Evolutionary conservation across 2,888 invertebrate species (phyloP), one percentile per base, ranked within the genome.

Genomic region (Eristalis tenax): DNA sequence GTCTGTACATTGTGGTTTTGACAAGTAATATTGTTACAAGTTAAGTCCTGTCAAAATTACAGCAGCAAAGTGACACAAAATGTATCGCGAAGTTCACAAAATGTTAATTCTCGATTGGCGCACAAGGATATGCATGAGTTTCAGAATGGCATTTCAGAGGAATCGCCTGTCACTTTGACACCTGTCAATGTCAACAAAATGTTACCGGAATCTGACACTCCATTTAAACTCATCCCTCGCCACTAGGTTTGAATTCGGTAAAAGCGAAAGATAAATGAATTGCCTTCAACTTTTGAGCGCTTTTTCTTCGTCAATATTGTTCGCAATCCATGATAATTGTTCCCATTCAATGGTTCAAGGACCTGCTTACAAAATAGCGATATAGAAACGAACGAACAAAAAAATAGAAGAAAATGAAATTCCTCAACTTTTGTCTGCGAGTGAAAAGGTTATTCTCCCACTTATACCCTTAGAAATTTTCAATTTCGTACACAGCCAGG

Each of bases 341-440:
- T 50, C 50, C 18, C 50, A 50, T 50, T 50, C 43, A n/a, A 43
- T 32, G 8, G 32, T 18, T 57, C 75, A 83, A 83, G 70, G 74
- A 74, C 65, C 56, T 73, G 4, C 40, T n/a, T 18, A 50, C 50
- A 50, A 50, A 50, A 50, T 18, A 50, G 6, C 50, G 50, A 50
- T 2, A 18, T n/a, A 71, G 71, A 63, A 57, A 15, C 15, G 26
- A 26, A 38, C 26, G 26, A 65, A 22, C 35, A 50, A 22, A 38
- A 65, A 38, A 13, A 57, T 40, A 18, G 11, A 50, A 76, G 61
- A 77, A 78, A 73, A 78, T 83, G 73, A 56, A 71, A 71, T 77
- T 83, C 71, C 26, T 8, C 13, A 22, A 10, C 22, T 40, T 71
- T 81, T 75, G 63, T 66, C 61, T 57, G 59, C 13, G 40, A 78